Conservation (phyloP, 2,888 invertebrate genomes). For the Cheilosia scutellata region DNA sequence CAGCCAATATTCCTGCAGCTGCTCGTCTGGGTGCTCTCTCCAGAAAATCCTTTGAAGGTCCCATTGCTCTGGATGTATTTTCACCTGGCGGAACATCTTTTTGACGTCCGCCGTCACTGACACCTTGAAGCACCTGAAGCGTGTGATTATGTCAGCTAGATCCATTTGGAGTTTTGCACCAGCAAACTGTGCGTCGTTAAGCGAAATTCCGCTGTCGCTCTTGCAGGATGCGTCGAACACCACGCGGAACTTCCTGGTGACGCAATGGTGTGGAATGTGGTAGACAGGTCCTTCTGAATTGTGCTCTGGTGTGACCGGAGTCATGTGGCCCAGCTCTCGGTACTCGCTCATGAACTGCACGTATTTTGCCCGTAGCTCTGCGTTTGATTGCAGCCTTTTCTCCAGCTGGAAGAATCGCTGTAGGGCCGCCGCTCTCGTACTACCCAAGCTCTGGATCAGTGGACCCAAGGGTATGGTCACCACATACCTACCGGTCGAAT, state of each 20-base stretch:
- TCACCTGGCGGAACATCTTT: constrained; percentile 24
- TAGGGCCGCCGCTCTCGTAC: constrained; percentile 3
- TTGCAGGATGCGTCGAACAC: constrained; percentile 18
- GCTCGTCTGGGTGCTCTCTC: not conserved
- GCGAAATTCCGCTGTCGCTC: constrained; percentile 1
- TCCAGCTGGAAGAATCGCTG: constrained; percentile 24
- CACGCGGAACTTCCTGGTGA: not conserved
- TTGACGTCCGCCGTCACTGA: constrained; percentile 18
- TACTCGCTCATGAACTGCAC: constrained; percentile 27
- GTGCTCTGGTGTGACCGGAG: not conserved
- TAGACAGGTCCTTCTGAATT: not conserved
- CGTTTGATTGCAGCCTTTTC: not conserved
- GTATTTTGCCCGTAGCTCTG: constrained; percentile 6
- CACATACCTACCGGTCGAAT: not conserved
- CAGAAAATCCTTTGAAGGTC: constrained; percentile 5
- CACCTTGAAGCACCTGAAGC: constrained; percentile 17
- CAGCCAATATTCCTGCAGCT: not conserved
- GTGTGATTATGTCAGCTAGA: constrained; percentile 7
- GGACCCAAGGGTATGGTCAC: constrained; percentile 9
- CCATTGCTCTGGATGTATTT: constrained; percentile 6
- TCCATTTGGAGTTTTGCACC: constrained; percentile 18
- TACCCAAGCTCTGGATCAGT: not conserved
- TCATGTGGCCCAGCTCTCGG: constrained; percentile 21
- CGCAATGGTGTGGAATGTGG: constrained; percentile 32
- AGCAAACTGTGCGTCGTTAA: constrained; percentile 23